Conservation (phyloP, 2,888 invertebrate species). For the Drosophila setosimentum region DNA sequence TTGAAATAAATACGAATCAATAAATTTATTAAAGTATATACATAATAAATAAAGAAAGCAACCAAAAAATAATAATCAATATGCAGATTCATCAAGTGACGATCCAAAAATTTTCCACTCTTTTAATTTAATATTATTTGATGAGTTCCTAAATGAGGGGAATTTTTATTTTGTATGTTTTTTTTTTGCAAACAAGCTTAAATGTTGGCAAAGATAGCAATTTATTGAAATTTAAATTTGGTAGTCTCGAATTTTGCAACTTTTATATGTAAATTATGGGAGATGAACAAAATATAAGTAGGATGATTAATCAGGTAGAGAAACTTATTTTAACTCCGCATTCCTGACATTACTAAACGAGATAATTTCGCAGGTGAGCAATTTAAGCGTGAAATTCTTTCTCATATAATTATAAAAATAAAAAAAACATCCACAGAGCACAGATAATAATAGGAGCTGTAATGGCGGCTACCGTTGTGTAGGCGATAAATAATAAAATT, state of each 20-base stretch:
- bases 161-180: neutral
- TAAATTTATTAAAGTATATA: neutral
- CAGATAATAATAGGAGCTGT: conserved; percentile 14
- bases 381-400: conserved; percentile 18
- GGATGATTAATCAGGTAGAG: neutral
- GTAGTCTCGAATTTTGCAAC: neutral
- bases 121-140: neutral
- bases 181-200: neutral
- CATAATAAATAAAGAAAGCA: neutral
- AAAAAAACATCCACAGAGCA: neutral
- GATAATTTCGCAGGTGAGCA: conserved; percentile 5
- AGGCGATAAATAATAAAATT: conserved; percentile 46
- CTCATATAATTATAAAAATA: neutral
- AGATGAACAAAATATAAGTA: neutral
- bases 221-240: neutral
- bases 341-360: neutral
- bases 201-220: neutral
- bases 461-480: conserved; percentile 27
- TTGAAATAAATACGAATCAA: neutral
- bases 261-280: neutral
- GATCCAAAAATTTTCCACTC: neutral
- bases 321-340: neutral
- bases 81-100: neutral
- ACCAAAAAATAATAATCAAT: neutral
- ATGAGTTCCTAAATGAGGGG: neutral